These are phyloP conservation scores for Symphodus melops DNA, from an alignment of 2,113 vertebrate genomes.

Conservation along the genomic window DNA sequence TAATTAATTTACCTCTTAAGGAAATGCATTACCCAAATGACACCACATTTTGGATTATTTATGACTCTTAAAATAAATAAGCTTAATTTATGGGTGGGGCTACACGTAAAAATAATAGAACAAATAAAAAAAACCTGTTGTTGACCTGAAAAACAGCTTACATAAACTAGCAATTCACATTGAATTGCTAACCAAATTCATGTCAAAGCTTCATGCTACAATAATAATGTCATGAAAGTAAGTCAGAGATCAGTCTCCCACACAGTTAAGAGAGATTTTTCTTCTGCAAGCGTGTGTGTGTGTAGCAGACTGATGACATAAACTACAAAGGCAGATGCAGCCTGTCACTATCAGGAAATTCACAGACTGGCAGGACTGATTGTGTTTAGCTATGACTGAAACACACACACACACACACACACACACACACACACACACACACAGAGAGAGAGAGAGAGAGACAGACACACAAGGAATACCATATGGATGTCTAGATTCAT, in stretches of 20 bases:
- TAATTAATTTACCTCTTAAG: too few species aligned
- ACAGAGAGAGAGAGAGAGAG: too few species aligned
- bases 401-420: slow-evolving; percentile 49
- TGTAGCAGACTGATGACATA: slow-evolving; percentile 72
- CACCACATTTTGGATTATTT: too few species aligned
- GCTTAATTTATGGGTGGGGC: too few species aligned
- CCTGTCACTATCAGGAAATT: slow-evolving; percentile 81
- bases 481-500: slow-evolving; percentile 60
- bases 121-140: too few species aligned
- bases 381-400: slow-evolving; percentile 69
- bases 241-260: slow-evolving; percentile 26
- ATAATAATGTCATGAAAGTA: slow-evolving; percentile 30
- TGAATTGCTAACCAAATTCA: background rate
- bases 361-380: slow-evolving; percentile 74
- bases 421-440: slow-evolving; percentile 37
- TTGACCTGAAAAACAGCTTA: too few species aligned
- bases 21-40: too few species aligned
- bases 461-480: slow-evolving; percentile 44
- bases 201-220: background rate
- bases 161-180: too few species aligned
- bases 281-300: background rate
- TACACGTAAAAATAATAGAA: background rate
- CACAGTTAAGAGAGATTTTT: slow-evolving; percentile 29
- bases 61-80: too few species aligned
- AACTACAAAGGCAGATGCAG: slow-evolving; percentile 75